Evolutionary conservation across 2,113 vertebrate species (phyloP).

Genomic region (Hippocampus comes): DNA sequence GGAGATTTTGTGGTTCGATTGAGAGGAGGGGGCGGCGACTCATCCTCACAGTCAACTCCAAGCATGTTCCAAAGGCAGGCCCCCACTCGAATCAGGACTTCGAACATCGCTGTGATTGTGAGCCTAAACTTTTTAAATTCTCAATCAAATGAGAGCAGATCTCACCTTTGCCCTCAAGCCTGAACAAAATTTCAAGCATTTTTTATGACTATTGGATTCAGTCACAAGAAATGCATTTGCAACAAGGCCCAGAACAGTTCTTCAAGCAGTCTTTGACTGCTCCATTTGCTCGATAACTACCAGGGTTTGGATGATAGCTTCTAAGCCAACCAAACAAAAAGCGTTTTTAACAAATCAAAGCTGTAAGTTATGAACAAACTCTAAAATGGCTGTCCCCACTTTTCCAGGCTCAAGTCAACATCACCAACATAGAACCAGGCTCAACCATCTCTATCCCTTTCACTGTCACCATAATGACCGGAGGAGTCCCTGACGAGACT

Average conservation of each 20-base stretch:
- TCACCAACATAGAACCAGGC: slow-evolving; percentile 52
- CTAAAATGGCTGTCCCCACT: background rate
- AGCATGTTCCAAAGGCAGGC: slow-evolving; percentile 65
- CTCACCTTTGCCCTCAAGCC: background rate
- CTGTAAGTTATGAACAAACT: background rate
- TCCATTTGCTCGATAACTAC: background rate
- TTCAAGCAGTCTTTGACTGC: no score
- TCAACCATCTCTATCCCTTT: slow-evolving; percentile 54
- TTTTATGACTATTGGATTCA: no score
- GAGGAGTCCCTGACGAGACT: slow-evolving; percentile 19
- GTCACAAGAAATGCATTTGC: no score
- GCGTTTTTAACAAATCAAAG: background rate
- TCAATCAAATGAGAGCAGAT: background rate
- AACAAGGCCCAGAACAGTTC: no score
- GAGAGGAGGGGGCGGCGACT: slow-evolving; percentile 39
- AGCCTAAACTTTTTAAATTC: slow-evolving; percentile 16
- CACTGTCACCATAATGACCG: slow-evolving; percentile 20
- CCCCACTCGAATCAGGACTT: slow-evolving; percentile 54
- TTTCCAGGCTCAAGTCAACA: slow-evolving; percentile 41
- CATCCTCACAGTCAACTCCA: slow-evolving; percentile 14
- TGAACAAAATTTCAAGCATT: no score
- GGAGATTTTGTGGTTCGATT: slow-evolving; percentile 56
- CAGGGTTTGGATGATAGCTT: background rate
- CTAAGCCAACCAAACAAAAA: background rate
- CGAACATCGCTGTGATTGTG: slow-evolving; percentile 59